Evolutionary conservation across 1,140 invertebrate species (phyloP), one percentile per base, ranked within the genome.

Genomic region (Leptoteleia sp.): DNA sequence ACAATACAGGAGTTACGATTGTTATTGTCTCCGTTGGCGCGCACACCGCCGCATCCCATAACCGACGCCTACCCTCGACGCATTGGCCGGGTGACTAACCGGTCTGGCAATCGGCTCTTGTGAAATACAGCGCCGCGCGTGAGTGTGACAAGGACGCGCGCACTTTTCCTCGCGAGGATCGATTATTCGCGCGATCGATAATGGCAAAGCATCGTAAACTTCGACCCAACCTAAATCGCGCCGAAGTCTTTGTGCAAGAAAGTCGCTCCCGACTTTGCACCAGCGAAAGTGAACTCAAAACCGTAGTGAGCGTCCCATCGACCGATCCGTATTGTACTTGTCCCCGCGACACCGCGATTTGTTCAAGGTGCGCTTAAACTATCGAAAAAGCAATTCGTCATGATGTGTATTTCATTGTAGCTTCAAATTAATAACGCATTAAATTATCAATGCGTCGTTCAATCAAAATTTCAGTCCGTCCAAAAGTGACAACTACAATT

Each of bases 61-160:
- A 70, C 40, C 43, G 62, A 75, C 79, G 62, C 64, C 72, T 43
- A 76, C 76, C 72, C 71, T 71, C 17, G 73, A 64, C 70, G 54
- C 61, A 65, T 27, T 73, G 64, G 31, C 57, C 61, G 77, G 79
- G 78, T 84, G 83, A 83, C 83, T 83, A 82, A 84, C 76, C 70
- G 67, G 80, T 76, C 79, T 72, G 70, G 40, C 75, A 81, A 82
- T 76, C 61, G 54, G 7, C 19, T 6, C 4, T 84, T 84, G 79
- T 70, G 80, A 81, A 78, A 83, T 70, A 54, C 45, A 75, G 72
- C 61, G 62, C 62, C 64, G 42, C 72, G 50, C 52, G 71, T 64
- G 78, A 81, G 59, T 52, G 71, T 61, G 61, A 75, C 71, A 79
- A 65, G 70, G 54, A 62, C 62, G 57, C 61, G 64, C 45, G 62